A percentile compares a stretch with the other conserved stretches of the same genome.
Conservation (phyloP, 2,113 vertebrate genomes). For the Camelus dromedarius region DNA sequence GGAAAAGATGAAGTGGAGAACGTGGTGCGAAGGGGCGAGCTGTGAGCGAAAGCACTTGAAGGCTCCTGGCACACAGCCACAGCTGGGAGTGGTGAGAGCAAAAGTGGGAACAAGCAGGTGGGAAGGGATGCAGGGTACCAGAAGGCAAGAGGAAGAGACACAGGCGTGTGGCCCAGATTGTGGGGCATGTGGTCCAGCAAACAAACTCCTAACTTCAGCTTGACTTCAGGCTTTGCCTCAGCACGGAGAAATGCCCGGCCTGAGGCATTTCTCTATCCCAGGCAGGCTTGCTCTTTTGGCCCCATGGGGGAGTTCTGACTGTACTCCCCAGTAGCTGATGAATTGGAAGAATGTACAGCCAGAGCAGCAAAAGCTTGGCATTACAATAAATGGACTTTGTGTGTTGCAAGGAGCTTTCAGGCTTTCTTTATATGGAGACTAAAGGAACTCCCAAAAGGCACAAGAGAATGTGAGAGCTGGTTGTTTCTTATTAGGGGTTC, state of each 20-base stretch:
- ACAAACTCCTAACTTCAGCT: background rate
- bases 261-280: too few relatives aligned
- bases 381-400: background rate
- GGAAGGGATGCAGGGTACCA: background rate
- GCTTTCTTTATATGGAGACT: background rate
- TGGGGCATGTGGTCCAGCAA: accelerated
- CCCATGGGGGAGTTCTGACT: background rate
- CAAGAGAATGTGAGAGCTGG: background rate
- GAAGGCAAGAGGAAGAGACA: too few relatives aligned
- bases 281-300: background rate
- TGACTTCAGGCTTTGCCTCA: background rate
- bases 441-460: background rate
- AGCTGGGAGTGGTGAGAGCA: background rate
- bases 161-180: background rate
- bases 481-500: background rate
- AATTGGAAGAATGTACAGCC: background rate
- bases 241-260: background rate
- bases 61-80: background rate
- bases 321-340: background rate
- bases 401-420: background rate
- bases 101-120: background rate
- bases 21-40: background rate
- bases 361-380: background rate
- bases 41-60: background rate
- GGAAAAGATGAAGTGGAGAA: background rate